Evolutionary conservation across 2,113 vertebrate species (phyloP).

Genomic region (Lasiurus cinereus): DNA sequence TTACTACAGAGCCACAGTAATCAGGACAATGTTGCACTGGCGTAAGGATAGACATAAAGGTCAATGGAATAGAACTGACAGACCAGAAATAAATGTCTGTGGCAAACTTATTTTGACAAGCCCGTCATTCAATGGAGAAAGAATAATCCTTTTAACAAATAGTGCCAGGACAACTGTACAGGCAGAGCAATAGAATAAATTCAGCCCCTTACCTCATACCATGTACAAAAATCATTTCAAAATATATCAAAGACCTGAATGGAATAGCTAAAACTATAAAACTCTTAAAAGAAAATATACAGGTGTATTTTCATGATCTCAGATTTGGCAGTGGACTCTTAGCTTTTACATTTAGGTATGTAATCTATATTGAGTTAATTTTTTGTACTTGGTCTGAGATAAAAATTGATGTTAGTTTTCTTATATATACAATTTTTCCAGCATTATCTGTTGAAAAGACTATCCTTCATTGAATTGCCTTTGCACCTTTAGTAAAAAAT

Average conservation of each 20-base stretch:
- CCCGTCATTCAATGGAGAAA: not conserved
- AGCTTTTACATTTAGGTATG: not conserved
- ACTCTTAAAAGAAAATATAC: not conserved
- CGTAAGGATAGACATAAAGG: not conserved
- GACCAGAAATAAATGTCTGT: not conserved
- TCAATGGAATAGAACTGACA: not conserved
- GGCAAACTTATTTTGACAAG: not conserved
- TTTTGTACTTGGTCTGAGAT: not conserved
- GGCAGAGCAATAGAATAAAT: not conserved
- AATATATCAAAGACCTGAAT: not conserved
- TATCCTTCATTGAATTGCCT: not conserved
- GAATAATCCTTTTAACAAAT: conserved; percentile 13
- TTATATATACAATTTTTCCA: not conserved
- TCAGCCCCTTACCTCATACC: not conserved
- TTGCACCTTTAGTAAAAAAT: not conserved
- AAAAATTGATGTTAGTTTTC: not conserved
- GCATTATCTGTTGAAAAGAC: not conserved
- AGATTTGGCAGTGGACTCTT: not conserved
- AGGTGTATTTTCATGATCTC: not conserved
- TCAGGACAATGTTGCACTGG: not conserved
- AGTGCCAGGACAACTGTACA: not conserved
- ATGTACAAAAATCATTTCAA: not conserved
- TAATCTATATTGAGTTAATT: not conserved
- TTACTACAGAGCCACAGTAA: not conserved
- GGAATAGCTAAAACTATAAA: not conserved